Evolutionary conservation across 2,797 vertebrate genomes (phyloP).

Genomic region (Tangara arthus): DNA sequence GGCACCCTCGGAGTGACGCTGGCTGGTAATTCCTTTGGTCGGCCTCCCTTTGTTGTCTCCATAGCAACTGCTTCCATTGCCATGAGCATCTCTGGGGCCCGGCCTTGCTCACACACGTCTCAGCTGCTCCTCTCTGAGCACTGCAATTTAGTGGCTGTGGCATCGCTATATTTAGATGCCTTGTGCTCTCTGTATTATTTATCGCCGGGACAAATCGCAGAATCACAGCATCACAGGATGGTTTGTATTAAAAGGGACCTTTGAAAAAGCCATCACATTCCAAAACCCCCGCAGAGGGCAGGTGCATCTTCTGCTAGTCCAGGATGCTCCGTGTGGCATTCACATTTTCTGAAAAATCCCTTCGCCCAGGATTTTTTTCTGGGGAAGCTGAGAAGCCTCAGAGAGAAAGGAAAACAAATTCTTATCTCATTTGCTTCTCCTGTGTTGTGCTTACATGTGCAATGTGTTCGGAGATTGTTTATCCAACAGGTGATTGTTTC

Average conservation of each 20-base stretch:
- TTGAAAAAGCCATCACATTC: not conserved
- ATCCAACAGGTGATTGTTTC: too few relatives aligned
- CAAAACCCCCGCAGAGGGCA: not conserved
- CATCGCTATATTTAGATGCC: conserved; percentile 16
- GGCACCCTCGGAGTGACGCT: conserved; percentile 35
- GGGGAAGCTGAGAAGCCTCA: too few relatives aligned
- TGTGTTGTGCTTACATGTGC: too few relatives aligned
- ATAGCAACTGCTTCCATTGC: conserved; percentile 75
- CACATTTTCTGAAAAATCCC: too few relatives aligned
- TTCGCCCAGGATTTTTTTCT: too few relatives aligned
- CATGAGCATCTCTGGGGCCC: conserved; percentile 64
- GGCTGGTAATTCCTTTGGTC: conserved; percentile 75
- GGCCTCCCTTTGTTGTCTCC: conserved; percentile 63
- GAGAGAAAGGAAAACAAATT: too few relatives aligned
- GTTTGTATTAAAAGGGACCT: not conserved
- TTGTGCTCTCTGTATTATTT: not conserved
- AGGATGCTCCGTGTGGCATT: not conserved
- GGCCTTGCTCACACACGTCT: conserved; percentile 44
- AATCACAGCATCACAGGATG: not conserved
- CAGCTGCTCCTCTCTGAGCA: conserved; percentile 47
- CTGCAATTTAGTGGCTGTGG: conserved; percentile 55
- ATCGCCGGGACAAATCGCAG: not conserved
- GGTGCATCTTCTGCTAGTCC: not conserved
- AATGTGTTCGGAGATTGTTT: too few relatives aligned
- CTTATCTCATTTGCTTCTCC: too few relatives aligned